A percentile compares a stretch with the other conserved stretches of the same genome.
Conservation (phyloP, 2,888 invertebrate species). For the Cantharis nigra region DNA sequence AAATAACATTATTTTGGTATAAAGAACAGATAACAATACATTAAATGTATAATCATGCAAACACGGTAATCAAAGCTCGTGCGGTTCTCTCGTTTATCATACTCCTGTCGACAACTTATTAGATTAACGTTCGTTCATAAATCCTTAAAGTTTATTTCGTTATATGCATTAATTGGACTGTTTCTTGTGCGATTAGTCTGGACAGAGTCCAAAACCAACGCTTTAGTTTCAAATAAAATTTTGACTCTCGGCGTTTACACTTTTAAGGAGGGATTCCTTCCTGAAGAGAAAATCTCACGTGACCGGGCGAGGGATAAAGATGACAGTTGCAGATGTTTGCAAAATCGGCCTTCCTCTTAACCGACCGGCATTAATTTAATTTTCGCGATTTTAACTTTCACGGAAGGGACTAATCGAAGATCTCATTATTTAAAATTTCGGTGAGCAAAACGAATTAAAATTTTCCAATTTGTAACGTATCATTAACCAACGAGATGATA, state of each 20-base stretch:
- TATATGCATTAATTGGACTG: too few relatives aligned
- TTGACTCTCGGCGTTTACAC: too few relatives aligned
- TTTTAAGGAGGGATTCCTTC: too few relatives aligned
- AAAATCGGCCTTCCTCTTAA: too few relatives aligned
- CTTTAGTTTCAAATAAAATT: too few relatives aligned
- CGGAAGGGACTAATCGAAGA: not conserved
- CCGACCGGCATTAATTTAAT: not conserved
- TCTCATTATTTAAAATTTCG: not conserved
- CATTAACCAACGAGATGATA: not conserved
- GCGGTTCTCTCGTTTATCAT: conserved; percentile 12
- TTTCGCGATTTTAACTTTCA: not conserved
- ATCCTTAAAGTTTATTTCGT: not conserved
- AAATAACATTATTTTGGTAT: conserved; percentile 10
- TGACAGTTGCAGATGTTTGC: too few relatives aligned
- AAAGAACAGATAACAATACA: conserved; percentile 11
- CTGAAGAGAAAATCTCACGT: too few relatives aligned
- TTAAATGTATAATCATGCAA: conserved; percentile 12
- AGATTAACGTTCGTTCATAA: not conserved
- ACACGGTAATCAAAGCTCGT: conserved; percentile 15
- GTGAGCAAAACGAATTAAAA: not conserved
- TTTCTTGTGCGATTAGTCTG: too few relatives aligned
- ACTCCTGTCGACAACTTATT: conserved; percentile 11
- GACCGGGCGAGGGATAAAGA: too few relatives aligned
- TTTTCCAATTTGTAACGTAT: not conserved
- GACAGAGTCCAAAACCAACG: too few relatives aligned